phyloP scores from a whole-genome alignment of 2,797 vertebrate species.

The Mycteria americana region DNA sequence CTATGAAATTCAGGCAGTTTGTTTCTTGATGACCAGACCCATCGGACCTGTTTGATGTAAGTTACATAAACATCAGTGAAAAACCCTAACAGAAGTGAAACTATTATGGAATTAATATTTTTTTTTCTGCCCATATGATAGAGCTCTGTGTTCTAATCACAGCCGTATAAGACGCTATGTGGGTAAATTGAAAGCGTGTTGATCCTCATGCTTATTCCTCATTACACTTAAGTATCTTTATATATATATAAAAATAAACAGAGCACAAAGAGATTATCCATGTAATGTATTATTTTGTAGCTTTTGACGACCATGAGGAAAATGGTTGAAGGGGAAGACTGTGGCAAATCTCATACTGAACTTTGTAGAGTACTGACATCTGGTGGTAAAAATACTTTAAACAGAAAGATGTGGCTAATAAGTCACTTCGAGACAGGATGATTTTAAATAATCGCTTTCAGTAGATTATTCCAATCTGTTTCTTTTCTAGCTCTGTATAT shows the following conservation, averaged over 20 bases:
- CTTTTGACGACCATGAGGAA: background rate
- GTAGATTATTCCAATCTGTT: background rate
- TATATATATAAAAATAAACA: background rate
- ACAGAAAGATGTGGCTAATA: background rate
- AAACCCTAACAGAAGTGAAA: background rate
- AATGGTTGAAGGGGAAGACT: conserved; percentile 34
- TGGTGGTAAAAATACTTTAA: conserved; percentile 31
- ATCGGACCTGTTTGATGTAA: background rate
- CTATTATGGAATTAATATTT: background rate
- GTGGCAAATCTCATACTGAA: background rate
- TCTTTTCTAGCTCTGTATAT: background rate
- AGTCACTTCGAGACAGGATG: background rate
- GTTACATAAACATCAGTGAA: background rate
- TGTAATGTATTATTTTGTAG: background rate
- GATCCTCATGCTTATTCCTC: background rate
- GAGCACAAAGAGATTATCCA: background rate
- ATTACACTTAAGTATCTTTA: background rate
- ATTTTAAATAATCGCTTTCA: background rate
- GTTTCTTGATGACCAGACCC: background rate
- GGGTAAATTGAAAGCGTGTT: background rate
- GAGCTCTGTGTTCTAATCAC: background rate
- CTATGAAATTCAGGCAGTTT: background rate
- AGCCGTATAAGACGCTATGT: background rate
- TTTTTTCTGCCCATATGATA: background rate
- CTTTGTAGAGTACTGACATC: conserved; percentile 51